Conservation (phyloP, 2,797 vertebrate genomes). For the Hydrophis major region DNA sequence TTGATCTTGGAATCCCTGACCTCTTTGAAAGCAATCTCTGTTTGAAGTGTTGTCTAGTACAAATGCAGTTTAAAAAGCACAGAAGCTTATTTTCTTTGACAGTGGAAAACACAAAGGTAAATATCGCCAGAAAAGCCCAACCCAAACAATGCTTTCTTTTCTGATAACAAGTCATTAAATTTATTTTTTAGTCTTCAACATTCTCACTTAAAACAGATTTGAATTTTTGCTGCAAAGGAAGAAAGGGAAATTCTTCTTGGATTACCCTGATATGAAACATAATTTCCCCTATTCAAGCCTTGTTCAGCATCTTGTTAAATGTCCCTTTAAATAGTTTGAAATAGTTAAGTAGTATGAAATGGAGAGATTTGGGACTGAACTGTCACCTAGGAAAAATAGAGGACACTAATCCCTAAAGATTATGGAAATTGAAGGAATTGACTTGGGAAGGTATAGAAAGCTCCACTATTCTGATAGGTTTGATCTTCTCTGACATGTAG, state of each 20-base stretch:
- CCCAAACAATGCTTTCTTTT: not conserved
- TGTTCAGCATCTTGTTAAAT: constrained; percentile 28
- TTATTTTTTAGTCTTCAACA: not conserved
- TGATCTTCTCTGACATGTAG: constrained; percentile 29
- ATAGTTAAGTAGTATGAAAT: constrained; percentile 44
- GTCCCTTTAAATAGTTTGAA: constrained; percentile 9
- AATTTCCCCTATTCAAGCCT: constrained; percentile 28
- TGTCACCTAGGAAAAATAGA: constrained; percentile 43
- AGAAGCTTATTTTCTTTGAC: not conserved
- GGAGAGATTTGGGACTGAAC: constrained; percentile 44
- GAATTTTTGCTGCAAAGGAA: not conserved
- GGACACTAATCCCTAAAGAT: constrained; percentile 2
- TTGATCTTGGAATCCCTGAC: not conserved
- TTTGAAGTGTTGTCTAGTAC: not conserved
- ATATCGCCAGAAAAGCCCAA: not conserved
- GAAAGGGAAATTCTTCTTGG: not conserved
- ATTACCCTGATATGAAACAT: constrained; percentile 17
- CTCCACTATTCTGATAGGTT: constrained; percentile 26
- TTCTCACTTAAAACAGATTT: not conserved
- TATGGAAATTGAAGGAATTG: constrained; percentile 48
- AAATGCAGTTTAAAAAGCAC: not conserved
- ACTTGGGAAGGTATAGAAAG: constrained; percentile 44
- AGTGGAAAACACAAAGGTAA: not conserved
- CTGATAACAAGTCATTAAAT: not conserved
- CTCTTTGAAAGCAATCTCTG: not conserved